Evolutionary conservation across 2,113 vertebrate species (phyloP), one percentile per base, ranked within the genome.

Genomic region (Pterocles gutturalis): DNA sequence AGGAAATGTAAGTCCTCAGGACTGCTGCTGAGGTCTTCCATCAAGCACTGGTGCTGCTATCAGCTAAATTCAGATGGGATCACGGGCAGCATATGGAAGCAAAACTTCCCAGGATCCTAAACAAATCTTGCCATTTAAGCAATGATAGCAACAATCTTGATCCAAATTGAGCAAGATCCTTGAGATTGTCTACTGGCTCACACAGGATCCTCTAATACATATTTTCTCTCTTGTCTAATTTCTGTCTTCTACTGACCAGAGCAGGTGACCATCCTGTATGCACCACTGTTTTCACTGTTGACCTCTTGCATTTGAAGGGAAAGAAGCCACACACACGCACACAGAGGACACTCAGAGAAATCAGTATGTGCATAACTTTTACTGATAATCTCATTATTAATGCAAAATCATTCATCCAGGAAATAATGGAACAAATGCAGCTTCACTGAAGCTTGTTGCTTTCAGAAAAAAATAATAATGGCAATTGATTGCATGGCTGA

Each of bases 361-460:
- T 71, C 41, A 93, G 38, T 43, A 70, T n/a, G 34, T 81, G 58
- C 58, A 15, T 51, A 83, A 77, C 34, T 90, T 95, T 86, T 67
- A 81, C 84, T 75, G 80, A 49, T 94, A 94, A 89, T 89, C 46
- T 75, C 34, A 8, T 87, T 91, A 61, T 89, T 90, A 94, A 93
- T 66, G 76, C 80, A 94, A 92, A 92, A 18, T 25, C 24, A 51
- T 81, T 91, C 90, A 95, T n/a, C 29, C 58, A 84, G 77, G 55
- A 70, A 82, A 89, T 88, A 92, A 36, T 43, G 29, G 73, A 88
- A 95, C 55, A 96, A 96, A 95, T 34, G 17, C 58, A 55, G 51
- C 54, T 83, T 91, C 85, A 64, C 7, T 88, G 65, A 73, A 73
- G 58, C 34, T 65, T 72, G 49, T 60, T 84, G 41, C 33, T 92